A percentile compares a stretch with the other conserved stretches of the same genome.
Evolutionary conservation across 2,797 vertebrate species (phyloP).

Genomic region (Parauchenoglanis ngamensis): DNA sequence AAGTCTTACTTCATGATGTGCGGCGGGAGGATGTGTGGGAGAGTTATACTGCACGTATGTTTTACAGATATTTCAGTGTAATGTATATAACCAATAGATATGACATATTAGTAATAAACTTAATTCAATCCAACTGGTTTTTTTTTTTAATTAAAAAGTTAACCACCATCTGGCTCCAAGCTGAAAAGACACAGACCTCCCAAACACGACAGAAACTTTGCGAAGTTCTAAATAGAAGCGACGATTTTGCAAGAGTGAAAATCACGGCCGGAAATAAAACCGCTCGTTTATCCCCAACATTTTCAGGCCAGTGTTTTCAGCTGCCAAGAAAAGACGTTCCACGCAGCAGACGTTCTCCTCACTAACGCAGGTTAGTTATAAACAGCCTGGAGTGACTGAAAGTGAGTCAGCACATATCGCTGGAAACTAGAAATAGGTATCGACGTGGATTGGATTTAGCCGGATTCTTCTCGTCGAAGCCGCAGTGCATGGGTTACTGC

Average conservation of each 20-base stretch:
- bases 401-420: not conserved
- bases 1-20: not conserved
- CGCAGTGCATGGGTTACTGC: not conserved
- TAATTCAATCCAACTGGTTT: not conserved
- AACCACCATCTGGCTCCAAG: not conserved
- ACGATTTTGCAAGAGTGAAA: not conserved
- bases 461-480: not conserved
- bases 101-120: not conserved
- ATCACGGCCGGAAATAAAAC: not conserved
- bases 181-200: not conserved
- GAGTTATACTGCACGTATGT: too few species aligned
- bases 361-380: not conserved
- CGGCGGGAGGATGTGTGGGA: not conserved
- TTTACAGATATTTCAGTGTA: not conserved
- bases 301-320: not conserved
- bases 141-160: not conserved
- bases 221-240: not conserved
- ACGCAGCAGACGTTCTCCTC: not conserved
- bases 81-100: not conserved
- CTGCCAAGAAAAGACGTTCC: not conserved
- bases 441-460: not conserved
- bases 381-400: not conserved
- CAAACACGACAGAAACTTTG: not conserved
- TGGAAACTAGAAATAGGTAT: not conserved
- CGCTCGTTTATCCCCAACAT: not conserved